A percentile compares a stretch with the other conserved stretches of the same genome.
Conservation (phyloP, 2,797 vertebrate genomes). For the Pantherophis alleghaniensis region DNA sequence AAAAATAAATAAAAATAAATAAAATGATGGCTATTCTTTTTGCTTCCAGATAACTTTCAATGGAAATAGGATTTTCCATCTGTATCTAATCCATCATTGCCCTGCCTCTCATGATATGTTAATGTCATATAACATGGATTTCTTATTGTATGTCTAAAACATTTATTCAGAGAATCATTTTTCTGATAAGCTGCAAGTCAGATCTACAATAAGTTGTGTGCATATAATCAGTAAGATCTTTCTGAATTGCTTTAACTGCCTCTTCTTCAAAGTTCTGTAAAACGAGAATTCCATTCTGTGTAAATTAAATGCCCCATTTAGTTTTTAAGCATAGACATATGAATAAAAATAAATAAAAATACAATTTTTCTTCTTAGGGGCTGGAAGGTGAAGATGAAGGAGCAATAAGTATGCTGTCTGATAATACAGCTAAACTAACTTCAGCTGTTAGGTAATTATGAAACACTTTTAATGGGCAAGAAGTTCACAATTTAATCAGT, state of each 20-base stretch:
- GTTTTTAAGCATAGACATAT: slow-evolving; percentile 1
- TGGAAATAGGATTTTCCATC: background rate
- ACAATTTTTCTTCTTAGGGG: slow-evolving; percentile 64
- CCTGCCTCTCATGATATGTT: background rate
- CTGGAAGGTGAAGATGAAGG: slow-evolving; percentile 97
- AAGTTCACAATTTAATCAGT: background rate
- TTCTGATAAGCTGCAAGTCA: background rate
- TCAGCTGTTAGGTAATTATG: slow-evolving; percentile 90
- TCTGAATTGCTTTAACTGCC: background rate
- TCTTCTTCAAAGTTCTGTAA: background rate
- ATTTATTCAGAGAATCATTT: background rate
- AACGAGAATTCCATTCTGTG: background rate
- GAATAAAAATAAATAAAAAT: background rate
- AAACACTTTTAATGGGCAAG: slow-evolving; percentile 8
- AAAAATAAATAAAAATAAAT: too few relatives aligned
- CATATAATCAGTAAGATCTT: background rate
- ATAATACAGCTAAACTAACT: slow-evolving; percentile 97
- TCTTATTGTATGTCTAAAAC: background rate
- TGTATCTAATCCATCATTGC: background rate
- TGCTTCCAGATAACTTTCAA: background rate
- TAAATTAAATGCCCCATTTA: background rate
- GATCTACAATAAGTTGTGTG: background rate
- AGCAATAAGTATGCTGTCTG: slow-evolving; percentile 97
- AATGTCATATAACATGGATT: background rate
- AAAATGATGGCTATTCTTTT: background rate